phyloP scores from a whole-genome alignment of 2,797 vertebrate species.

The Siniperca scherzeri region DNA sequence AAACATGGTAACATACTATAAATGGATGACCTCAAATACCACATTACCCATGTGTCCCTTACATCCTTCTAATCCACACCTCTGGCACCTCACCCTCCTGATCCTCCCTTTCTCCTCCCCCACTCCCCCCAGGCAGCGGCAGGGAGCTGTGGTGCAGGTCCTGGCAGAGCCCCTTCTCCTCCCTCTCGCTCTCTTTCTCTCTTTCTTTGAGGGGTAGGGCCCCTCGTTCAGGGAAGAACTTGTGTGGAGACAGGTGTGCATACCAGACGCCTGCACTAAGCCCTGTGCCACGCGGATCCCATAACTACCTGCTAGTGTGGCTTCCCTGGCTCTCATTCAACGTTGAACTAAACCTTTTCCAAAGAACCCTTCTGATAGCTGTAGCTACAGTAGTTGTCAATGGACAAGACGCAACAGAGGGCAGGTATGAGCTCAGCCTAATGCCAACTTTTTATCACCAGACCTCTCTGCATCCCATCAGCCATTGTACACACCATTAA shows the following conservation, averaged over 20 bases:
- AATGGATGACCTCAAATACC: constrained; percentile 67
- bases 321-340: constrained; percentile 65
- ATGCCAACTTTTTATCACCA: constrained; percentile 49
- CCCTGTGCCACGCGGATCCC: constrained; percentile 61
- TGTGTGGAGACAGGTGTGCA: constrained; percentile 86
- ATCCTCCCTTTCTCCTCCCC: constrained; percentile 46
- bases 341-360: constrained; percentile 26
- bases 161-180: constrained; percentile 72
- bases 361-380: constrained; percentile 34
- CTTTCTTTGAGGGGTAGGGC: constrained; percentile 58
- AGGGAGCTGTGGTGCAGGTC: constrained; percentile 79
- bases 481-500: constrained; percentile 52
- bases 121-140: constrained; percentile 76
- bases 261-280: constrained; percentile 82
- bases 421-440: constrained; percentile 61
- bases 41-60: constrained; percentile 76
- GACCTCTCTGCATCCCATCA: constrained; percentile 43
- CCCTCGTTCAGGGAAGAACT: constrained; percentile 48
- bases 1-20: constrained; percentile 20
- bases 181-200: constrained; percentile 40
- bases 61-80: constrained; percentile 79
- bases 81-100: constrained; percentile 59
- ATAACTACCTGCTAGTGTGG: constrained; percentile 75
- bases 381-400: constrained; percentile 26
- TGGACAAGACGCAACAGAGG: constrained; percentile 43